Percentiles rank a stretch among this genome's conserved stretches.
phyloP scores from a whole-genome alignment of 2,113 vertebrate species.

The Argyrosomus japonicus region DNA sequence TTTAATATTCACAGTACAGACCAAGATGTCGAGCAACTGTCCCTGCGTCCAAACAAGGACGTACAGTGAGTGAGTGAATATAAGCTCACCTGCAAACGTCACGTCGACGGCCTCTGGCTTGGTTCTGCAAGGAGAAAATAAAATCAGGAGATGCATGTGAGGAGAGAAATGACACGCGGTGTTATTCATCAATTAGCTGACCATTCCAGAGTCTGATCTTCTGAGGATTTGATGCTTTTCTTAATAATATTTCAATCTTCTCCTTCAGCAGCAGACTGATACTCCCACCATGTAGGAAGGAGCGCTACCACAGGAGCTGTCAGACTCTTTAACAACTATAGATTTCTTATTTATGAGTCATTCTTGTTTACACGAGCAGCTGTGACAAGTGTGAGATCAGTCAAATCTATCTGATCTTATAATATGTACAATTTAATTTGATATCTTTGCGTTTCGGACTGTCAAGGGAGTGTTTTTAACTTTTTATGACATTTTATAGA shows the following conservation, averaged over 20 bases:
- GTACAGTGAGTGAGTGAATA: background rate
- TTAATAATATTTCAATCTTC: too few relatives aligned
- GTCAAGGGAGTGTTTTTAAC: background rate
- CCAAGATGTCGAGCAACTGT: background rate
- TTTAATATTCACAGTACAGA: background rate
- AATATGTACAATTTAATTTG: too few relatives aligned
- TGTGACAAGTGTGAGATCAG: too few relatives aligned
- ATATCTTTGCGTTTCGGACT: too few relatives aligned
- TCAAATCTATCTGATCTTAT: too few relatives aligned
- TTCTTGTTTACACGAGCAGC: too few relatives aligned
- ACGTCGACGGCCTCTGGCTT: constrained; percentile 99
- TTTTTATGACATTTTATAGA: background rate
- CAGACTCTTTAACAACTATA: too few relatives aligned
- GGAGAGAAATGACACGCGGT: background rate
- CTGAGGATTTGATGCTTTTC: background rate
- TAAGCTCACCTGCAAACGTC: constrained; percentile 95
- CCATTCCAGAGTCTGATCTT: background rate
- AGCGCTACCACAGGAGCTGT: too few relatives aligned
- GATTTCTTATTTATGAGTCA: too few relatives aligned
- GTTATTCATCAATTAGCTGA: background rate
- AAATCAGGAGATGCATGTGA: background rate
- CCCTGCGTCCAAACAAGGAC: background rate
- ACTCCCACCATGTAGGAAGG: too few relatives aligned
- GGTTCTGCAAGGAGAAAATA: constrained; percentile 85
- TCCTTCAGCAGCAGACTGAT: too few relatives aligned